Conservation (phyloP, 2,888 invertebrate species). For the Amitus sp. region DNA sequence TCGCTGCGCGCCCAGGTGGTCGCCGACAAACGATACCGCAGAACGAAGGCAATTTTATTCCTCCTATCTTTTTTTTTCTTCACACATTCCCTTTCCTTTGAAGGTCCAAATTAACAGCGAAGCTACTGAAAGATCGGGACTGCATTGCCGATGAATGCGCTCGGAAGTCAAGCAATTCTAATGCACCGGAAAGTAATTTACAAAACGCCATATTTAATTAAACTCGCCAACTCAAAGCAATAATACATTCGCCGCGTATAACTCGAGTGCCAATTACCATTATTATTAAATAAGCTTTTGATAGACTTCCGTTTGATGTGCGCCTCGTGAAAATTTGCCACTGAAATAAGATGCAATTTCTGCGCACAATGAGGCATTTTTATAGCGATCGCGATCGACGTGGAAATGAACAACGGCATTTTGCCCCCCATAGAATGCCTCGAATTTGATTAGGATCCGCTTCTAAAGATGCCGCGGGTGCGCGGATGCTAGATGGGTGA, state of each 20-base stretch:
- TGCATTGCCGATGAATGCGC: conserved; percentile 7
- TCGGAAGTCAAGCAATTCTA: conserved; percentile 7
- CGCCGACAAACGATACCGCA: conserved; percentile 49
- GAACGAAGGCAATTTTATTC: conserved; percentile 14
- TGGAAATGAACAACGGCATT: conserved; percentile 38
- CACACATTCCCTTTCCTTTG: conserved; percentile 13
- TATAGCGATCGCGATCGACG: conserved; percentile 14
- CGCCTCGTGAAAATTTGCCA: too few species aligned
- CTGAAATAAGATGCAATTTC: too few species aligned
- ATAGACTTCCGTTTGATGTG: not conserved
- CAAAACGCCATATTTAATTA: conserved; percentile 14
- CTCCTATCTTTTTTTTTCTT: conserved; percentile 1
- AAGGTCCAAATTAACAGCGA: conserved; percentile 7
- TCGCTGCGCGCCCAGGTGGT: conserved; percentile 57
- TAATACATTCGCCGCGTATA: not conserved
- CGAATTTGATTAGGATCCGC: conserved; percentile 59
- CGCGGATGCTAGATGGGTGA: conserved; percentile 52
- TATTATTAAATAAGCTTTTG: too few species aligned
- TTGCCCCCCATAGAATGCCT: not conserved
- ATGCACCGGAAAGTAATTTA: conserved; percentile 13
- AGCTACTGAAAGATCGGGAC: conserved; percentile 12
- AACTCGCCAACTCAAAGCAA: conserved; percentile 3
- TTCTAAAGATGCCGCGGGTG: conserved; percentile 53
- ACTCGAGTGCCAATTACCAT: conserved; percentile 8
- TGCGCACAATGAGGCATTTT: too few species aligned